These are phyloP conservation scores for Danaus chrysippus DNA, from an alignment of 2,888 invertebrate genomes.

Conservation along the genomic window DNA sequence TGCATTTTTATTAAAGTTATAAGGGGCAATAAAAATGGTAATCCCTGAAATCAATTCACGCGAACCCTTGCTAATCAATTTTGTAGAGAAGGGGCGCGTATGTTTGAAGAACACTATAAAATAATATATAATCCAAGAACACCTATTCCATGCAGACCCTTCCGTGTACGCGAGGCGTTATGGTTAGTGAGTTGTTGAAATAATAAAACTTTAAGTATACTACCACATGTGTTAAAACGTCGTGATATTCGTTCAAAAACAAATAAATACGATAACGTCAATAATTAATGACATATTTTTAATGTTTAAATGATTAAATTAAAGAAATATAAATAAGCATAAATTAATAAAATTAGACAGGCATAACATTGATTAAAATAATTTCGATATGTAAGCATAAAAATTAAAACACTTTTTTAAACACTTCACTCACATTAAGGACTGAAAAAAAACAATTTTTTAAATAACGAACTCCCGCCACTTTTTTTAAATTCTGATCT, in stretches of 20 bases:
- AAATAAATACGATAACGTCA: too few relatives aligned
- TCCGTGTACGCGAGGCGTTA: constrained; percentile 49
- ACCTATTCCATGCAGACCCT: constrained; percentile 53
- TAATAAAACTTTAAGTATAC: constrained; percentile 49
- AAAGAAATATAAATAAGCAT: too few relatives aligned
- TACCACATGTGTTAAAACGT: constrained; percentile 38
- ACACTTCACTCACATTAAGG: too few relatives aligned
- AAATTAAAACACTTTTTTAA: too few relatives aligned
- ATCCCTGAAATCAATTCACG: constrained; percentile 27
- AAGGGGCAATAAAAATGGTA: constrained; percentile 26
- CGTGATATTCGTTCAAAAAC: too few relatives aligned
- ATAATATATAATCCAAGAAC: constrained; percentile 44
- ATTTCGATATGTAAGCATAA: too few relatives aligned
- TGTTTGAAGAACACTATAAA: constrained; percentile 35
- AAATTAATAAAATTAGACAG: too few relatives aligned
- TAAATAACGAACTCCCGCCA: background rate
- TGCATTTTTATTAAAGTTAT: background rate
- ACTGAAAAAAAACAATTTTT: too few relatives aligned
- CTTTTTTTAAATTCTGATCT: constrained; percentile 31
- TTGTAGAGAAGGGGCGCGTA: constrained; percentile 26
- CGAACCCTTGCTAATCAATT: constrained; percentile 29
- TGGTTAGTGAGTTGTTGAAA: constrained; percentile 46
- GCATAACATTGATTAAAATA: too few relatives aligned
- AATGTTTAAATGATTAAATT: too few relatives aligned
- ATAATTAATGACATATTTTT: too few relatives aligned